Conservation (phyloP, 1,140 invertebrate species). For the Drosophila kikkawai region DNA sequence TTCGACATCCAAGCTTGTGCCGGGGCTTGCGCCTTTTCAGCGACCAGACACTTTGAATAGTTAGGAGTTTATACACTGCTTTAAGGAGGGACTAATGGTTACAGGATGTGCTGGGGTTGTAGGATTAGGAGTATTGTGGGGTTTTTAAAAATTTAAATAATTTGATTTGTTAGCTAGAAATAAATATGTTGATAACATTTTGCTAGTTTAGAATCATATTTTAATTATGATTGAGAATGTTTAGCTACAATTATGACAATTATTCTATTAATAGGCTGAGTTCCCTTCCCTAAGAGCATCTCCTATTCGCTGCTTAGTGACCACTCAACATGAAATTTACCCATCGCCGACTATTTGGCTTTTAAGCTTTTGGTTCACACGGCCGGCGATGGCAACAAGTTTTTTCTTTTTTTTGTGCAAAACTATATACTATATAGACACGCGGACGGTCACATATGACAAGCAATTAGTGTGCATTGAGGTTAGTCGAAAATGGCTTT, state of each 20-base stretch:
- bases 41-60: constrained; percentile 24
- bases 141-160: neutral
- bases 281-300: constrained; percentile 35
- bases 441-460: constrained; percentile 66
- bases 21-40: constrained; percentile 67
- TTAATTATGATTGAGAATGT: neutral
- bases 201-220: neutral
- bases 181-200: neutral
- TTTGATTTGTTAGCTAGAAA: neutral
- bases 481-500: constrained; percentile 78
- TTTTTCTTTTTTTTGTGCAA: constrained; percentile 58
- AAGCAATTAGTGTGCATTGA: constrained; percentile 83
- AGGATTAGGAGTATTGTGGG: neutral
- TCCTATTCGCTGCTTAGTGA: neutral
- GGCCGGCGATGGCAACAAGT: constrained; percentile 64
- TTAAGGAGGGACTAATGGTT: neutral
- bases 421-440: constrained; percentile 54
- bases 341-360: constrained; percentile 72
- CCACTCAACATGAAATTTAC: constrained; percentile 30
- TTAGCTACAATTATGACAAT: neutral
- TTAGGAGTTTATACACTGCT: constrained; percentile 23
- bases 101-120: neutral
- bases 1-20: constrained; percentile 49
- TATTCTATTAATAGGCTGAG: neutral
- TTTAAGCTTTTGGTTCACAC: constrained; percentile 79